phyloP scores from a whole-genome alignment of 2,113 vertebrate genomes.

The Trematomus loennbergii region DNA sequence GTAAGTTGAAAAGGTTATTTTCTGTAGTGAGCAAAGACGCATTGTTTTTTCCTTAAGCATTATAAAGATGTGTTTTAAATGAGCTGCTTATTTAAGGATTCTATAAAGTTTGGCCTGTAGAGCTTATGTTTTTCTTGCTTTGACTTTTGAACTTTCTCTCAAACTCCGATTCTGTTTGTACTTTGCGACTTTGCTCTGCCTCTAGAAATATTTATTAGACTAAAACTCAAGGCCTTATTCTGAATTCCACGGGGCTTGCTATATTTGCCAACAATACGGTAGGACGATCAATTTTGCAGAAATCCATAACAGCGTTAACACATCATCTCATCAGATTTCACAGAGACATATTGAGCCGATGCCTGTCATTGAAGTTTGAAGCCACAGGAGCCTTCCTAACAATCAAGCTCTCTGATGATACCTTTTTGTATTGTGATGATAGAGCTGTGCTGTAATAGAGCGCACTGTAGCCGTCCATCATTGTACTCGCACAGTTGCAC shows the following conservation, averaged over 20 bases:
- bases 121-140: neutral
- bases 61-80: neutral
- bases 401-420: slow-evolving; percentile 35
- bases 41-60: neutral
- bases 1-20: neutral
- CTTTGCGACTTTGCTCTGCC: slow-evolving; percentile 1
- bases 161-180: neutral
- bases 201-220: slow-evolving; percentile 25
- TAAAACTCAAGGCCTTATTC: slow-evolving; percentile 27
- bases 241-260: slow-evolving; percentile 12
- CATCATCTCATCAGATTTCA: slow-evolving; percentile 36
- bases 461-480: slow-evolving; percentile 10
- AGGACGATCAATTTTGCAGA: neutral
- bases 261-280: slow-evolving; percentile 9
- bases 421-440: slow-evolving; percentile 34
- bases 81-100: neutral
- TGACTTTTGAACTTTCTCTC: neutral
- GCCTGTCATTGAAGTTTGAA: slow-evolving; percentile 21
- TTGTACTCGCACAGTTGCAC: slow-evolving; percentile 25
- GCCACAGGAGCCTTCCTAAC: slow-evolving; percentile 18
- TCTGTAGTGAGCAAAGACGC: no score
- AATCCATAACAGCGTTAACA: slow-evolving; percentile 15
- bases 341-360: slow-evolving; percentile 9
- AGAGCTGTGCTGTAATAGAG: neutral
- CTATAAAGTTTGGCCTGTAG: neutral